Base-by-base conservation (phyloP, 2,113 vertebrate species). In the Herpetotheres cachinnans region DNA sequence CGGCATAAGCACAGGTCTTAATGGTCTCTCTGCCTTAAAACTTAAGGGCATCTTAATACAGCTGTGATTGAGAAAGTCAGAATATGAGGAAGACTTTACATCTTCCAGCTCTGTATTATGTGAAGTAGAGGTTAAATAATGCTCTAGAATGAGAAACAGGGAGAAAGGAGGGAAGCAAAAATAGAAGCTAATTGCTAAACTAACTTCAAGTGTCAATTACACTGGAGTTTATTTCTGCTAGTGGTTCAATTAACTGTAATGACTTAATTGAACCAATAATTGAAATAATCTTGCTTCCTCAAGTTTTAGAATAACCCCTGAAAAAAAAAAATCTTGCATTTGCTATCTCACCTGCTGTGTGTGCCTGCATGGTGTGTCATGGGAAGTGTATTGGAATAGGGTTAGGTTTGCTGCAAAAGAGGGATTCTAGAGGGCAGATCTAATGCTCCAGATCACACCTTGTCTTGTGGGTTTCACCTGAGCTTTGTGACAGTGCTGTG, bases 161-260 rank as follows among this genome's bases (percentile, higher is more conserved):
- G 12, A 30, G 52, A 56, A 87, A 74, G 30, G 34, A 52, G 49
- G 50, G 46, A 87, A 93, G 92, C 49, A 80, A 92, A 96, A 96
- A 94, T 95, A 95, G 96, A 94, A 95, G 40, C 46, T 94, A 94
- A 95, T 92, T 73, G 55, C 90, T 73, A 65, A 88, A 88, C 79
- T 79, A 88, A 88, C 79, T 79, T 92, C 34, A 88, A 94, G 92
- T 70, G 50, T 80, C 85, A 93, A 69, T 96, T 97, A 95, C 58
- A 38, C 34, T 42, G n/a, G 46, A 87, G 63, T 95, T 95, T 96
- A 93, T 96, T 96, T 97, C 82, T 97, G 96, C 38, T 93, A 78
- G 71, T 77, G 66, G 52, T 91, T 96, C 95, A 95, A 91, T 97
- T 96, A 96, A 42, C 78, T 91, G 40, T 95, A 96, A 97, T 96